phyloP scores from a whole-genome alignment of 2,888 invertebrate genomes.

The Malthinus seriepunctatus region DNA sequence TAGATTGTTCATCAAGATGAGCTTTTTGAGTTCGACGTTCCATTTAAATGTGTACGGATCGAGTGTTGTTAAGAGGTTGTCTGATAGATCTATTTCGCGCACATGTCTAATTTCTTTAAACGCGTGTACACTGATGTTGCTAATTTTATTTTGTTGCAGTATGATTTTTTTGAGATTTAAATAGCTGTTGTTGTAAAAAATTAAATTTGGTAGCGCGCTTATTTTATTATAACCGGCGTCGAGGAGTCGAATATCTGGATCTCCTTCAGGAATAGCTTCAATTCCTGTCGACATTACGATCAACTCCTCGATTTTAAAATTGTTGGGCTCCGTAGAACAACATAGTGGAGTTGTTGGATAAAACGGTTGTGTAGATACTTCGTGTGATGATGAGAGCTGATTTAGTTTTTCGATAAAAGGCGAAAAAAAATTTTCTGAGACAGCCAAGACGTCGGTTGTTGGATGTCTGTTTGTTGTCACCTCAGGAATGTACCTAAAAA shows the following conservation, averaged over 20 bases:
- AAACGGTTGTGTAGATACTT: not conserved
- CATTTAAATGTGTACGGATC: slow-evolving; percentile 46
- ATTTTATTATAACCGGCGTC: slow-evolving; percentile 48
- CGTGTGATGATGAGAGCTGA: no score
- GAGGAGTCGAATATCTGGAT: slow-evolving; percentile 33
- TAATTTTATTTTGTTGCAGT: slow-evolving; percentile 46
- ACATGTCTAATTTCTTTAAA: slow-evolving; percentile 46
- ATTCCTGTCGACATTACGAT: slow-evolving; percentile 13
- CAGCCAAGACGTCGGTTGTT: not conserved
- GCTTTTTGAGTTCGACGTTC: slow-evolving; percentile 44
- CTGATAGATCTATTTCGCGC: slow-evolving; percentile 45
- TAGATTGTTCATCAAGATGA: slow-evolving; percentile 47
- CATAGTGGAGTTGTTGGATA: not conserved
- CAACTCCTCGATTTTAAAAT: not conserved
- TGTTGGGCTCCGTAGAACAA: not conserved
- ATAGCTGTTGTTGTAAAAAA: slow-evolving; percentile 46
- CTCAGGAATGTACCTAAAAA: not conserved
- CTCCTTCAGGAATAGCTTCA: slow-evolving; percentile 41
- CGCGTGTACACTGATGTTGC: slow-evolving; percentile 41
- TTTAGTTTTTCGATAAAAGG: no score
- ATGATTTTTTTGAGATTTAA: slow-evolving; percentile 42
- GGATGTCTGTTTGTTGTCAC: not conserved
- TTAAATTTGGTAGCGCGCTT: slow-evolving; percentile 37
- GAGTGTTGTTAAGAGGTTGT: slow-evolving; percentile 45
- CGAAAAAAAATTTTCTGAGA: no score